These are phyloP conservation scores for Mallateleia sp. DNA, from an alignment of 2,888 invertebrate genomes.

Conservation along the genomic window DNA sequence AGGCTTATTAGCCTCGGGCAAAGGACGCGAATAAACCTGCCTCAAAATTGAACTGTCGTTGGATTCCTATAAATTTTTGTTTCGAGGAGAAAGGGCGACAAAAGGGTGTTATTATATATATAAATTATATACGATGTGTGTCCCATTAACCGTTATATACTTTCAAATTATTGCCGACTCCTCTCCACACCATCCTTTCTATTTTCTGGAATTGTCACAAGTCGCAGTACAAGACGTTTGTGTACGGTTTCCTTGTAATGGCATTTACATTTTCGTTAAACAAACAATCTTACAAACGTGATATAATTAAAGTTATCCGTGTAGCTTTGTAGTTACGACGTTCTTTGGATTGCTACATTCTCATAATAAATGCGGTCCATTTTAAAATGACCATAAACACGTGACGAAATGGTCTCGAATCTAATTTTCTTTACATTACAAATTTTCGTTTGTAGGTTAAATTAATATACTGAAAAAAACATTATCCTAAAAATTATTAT, in stretches of 20 bases:
- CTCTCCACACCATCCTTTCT: neutral
- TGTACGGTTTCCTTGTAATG: neutral
- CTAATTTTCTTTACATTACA: too few species aligned
- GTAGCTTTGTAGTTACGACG: too few species aligned
- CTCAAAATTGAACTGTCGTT: conserved; percentile 43
- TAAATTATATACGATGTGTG: neutral
- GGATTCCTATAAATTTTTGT: conserved; percentile 32
- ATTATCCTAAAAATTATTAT: too few species aligned
- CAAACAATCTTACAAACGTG: too few species aligned
- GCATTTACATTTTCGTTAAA: neutral
- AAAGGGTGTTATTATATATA: conserved; percentile 8
- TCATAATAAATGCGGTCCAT: too few species aligned
- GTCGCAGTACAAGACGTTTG: neutral
- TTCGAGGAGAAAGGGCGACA: neutral
- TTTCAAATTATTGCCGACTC: conserved; percentile 1
- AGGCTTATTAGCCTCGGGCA: conserved; percentile 60
- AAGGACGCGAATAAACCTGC: conserved; percentile 43
- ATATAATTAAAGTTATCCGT: too few species aligned
- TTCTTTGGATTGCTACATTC: too few species aligned
- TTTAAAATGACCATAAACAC: too few species aligned
- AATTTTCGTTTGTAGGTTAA: too few species aligned
- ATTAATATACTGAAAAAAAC: too few species aligned
- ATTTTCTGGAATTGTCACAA: conserved; percentile 3
- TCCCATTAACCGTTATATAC: neutral
- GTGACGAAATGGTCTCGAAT: too few species aligned